These are phyloP conservation scores for Melanerpes formicivorus DNA, from an alignment of 2,113 vertebrate genomes.

Conservation along the genomic window DNA sequence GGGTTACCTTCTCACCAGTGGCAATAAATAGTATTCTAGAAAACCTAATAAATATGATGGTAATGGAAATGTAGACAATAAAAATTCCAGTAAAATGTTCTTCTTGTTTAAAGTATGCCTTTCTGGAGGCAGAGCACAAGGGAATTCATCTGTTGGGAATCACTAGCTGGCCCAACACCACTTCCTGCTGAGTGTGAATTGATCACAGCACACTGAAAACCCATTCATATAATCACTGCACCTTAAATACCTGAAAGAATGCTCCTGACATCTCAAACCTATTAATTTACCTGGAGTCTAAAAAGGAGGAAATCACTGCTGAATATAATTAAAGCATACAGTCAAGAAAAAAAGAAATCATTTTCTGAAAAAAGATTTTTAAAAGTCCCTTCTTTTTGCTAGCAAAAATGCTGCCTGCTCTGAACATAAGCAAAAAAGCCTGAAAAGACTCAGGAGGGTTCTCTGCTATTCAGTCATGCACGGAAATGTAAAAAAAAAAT, in stretches of 20 bases:
- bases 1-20: not conserved
- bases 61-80: not conserved
- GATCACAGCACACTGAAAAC: not conserved
- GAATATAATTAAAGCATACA: not conserved
- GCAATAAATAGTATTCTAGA: not conserved
- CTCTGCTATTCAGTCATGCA: not conserved
- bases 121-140: not conserved
- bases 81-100: not conserved
- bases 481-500: not conserved
- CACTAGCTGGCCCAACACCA: not conserved
- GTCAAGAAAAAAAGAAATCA: not conserved
- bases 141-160: not conserved
- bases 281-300: not conserved
- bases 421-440: not conserved
- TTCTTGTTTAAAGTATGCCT: not conserved
- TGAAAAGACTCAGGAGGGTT: not conserved
- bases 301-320: not conserved
- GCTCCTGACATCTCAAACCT: not conserved
- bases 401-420: not conserved
- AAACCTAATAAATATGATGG: not conserved
- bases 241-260: not conserved
- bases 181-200: not conserved
- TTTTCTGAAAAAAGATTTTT: not conserved
- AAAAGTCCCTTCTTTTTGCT: not conserved
- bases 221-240: not conserved